A percentile compares a stretch with the other conserved stretches of the same genome.
Evolutionary conservation across 2,888 invertebrate genomes (phyloP).

Genomic region (Rhagium mordax): DNA sequence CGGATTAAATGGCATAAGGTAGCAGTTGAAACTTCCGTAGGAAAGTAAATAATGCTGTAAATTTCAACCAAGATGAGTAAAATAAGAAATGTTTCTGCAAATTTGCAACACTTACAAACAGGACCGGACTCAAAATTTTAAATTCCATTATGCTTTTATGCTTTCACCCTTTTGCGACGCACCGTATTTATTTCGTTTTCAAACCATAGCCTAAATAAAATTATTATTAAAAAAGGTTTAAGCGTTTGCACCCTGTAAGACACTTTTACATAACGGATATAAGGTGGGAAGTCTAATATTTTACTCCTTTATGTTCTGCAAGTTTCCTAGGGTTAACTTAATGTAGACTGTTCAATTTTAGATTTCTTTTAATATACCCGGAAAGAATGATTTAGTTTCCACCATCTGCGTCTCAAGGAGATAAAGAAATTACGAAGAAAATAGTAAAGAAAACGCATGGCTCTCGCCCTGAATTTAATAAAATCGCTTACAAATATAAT

Average conservation of each 20-base stretch:
- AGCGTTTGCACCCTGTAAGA: neutral
- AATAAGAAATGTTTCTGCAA: too few species aligned
- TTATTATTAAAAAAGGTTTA: neutral
- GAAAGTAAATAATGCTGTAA: too few species aligned
- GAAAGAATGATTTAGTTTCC: constrained; percentile 63
- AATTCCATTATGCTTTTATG: too few species aligned
- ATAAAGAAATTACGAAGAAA: constrained; percentile 64
- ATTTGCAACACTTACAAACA: too few species aligned
- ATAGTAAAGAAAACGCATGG: constrained; percentile 63
- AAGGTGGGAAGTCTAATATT: constrained; percentile 24
- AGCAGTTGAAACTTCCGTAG: too few species aligned
- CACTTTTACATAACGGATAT: neutral
- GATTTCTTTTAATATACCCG: constrained; percentile 64
- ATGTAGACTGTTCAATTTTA: constrained; percentile 59
- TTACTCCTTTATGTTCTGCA: constrained; percentile 29
- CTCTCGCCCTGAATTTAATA: constrained; percentile 65
- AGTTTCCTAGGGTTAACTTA: constrained; percentile 22
- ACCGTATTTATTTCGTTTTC: too few species aligned
- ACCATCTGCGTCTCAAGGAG: constrained; percentile 61
- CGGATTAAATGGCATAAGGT: too few species aligned
- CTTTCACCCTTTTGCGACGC: too few species aligned
- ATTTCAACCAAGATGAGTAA: too few species aligned
- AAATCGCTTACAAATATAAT: constrained; percentile 60
- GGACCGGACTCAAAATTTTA: too few species aligned
- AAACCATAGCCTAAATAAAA: too few species aligned